phyloP scores from a whole-genome alignment of 2,888 invertebrate genomes.

The Pristionchus mayeri region DNA sequence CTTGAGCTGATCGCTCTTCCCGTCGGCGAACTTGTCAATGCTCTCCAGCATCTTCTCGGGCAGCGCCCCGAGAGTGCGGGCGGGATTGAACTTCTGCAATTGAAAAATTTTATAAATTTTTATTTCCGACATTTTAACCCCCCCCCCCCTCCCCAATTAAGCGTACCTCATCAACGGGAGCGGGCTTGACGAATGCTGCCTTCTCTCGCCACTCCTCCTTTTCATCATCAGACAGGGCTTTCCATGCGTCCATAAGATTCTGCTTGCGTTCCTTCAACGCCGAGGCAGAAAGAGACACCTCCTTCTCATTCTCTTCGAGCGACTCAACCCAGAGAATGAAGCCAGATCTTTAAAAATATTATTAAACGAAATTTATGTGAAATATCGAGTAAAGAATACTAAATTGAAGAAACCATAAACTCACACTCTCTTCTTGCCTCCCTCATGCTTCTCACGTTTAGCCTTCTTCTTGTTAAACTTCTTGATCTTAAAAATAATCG shows the following conservation, averaged over 20 bases:
- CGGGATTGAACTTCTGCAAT: conserved; percentile 81
- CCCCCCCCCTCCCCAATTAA: background rate
- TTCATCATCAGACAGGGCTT: conserved; percentile 59
- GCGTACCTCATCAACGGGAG: conserved; percentile 65
- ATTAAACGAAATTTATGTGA: background rate
- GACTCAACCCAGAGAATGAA: conserved; percentile 64
- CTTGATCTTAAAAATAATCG: conserved; percentile 46
- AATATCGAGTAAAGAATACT: too few species aligned
- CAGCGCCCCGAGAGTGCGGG: conserved; percentile 86
- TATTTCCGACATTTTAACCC: conserved; percentile 53
- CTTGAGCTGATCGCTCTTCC: conserved; percentile 56
- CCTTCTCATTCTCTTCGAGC: conserved; percentile 51
- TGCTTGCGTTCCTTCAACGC: too few species aligned
- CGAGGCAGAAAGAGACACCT: too few species aligned
- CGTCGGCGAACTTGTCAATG: conserved; percentile 72
- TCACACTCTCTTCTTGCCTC: conserved; percentile 50
- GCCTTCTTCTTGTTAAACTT: conserved; percentile 59
- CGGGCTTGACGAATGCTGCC: conserved; percentile 58
- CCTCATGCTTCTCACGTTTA: conserved; percentile 38
- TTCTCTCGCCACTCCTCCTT: conserved; percentile 52
- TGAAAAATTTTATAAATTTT: conserved; percentile 74
- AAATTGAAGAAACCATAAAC: too few species aligned
- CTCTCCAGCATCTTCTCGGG: conserved; percentile 86
- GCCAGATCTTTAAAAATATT: conserved; percentile 51
- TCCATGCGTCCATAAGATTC: conserved; percentile 61